These are phyloP conservation scores for Propithecus deckenii DNA, from an alignment of 2,797 vertebrate genomes.

Conservation along the genomic window DNA sequence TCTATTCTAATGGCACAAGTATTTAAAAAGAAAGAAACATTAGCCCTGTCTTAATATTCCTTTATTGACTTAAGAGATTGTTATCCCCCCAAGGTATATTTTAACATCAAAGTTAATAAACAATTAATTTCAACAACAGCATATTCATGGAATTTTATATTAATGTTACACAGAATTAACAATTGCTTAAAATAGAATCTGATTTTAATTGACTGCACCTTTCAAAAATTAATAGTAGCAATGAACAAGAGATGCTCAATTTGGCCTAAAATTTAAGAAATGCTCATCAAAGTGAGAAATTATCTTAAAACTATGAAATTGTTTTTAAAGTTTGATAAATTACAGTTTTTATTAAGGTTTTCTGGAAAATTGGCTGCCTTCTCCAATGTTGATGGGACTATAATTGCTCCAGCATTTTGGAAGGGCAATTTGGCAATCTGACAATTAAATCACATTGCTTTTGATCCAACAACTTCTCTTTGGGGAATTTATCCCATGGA, in stretches of 20 bases:
- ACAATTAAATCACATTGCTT: background rate
- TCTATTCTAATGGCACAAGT: background rate
- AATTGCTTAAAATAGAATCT: background rate
- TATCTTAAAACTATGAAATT: background rate
- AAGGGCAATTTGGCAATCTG: background rate
- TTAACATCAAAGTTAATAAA: constrained; percentile 30
- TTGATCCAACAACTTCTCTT: background rate
- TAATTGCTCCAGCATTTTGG: background rate
- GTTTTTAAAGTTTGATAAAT: background rate
- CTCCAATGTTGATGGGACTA: background rate
- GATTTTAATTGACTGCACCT: background rate
- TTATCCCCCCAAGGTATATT: background rate
- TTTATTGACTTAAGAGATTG: background rate
- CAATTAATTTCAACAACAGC: background rate
- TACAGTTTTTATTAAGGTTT: background rate
- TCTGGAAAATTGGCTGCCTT: background rate
- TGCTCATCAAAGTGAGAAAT: background rate
- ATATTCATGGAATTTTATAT: background rate
- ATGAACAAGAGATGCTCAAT: background rate
- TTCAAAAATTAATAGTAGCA: background rate
- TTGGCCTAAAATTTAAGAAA: constrained; percentile 3
- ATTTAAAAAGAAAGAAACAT: constrained; percentile 37
- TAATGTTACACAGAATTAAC: background rate
- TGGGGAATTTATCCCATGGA: background rate
- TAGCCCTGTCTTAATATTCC: background rate